Percentiles rank a stretch among this genome's conserved stretches.
These are phyloP conservation scores for Arrhopalites spinosus DNA, from an alignment of 2,888 invertebrate genomes.

Conservation along the genomic window DNA sequence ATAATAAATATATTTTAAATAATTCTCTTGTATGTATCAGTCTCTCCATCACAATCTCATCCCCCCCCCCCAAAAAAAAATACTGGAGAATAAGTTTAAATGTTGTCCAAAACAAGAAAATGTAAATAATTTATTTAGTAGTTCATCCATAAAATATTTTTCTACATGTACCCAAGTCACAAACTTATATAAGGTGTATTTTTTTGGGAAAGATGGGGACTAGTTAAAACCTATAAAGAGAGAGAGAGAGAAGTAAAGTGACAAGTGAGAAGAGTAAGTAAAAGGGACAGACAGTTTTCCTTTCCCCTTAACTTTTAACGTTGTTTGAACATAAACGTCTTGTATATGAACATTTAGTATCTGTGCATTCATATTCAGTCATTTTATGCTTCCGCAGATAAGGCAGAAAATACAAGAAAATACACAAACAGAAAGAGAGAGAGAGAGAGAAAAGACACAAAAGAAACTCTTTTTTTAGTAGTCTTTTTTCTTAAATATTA, in stretches of 20 bases:
- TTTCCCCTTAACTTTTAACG: too few species aligned
- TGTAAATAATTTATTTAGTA: conserved; percentile 28
- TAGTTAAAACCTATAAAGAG: too few species aligned
- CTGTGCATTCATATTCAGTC: conserved; percentile 19
- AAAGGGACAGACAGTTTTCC: too few species aligned
- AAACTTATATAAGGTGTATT: too few species aligned
- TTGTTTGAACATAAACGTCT: conserved; percentile 10
- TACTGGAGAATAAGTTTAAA: neutral
- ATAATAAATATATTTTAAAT: too few species aligned
- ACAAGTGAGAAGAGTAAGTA: too few species aligned
- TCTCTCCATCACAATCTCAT: too few species aligned
- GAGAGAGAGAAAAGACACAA: neutral
- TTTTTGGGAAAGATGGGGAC: too few species aligned
- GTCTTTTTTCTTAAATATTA: neutral
- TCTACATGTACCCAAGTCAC: too few species aligned
- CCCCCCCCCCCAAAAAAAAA: too few species aligned
- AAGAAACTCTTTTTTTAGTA: conserved; percentile 6
- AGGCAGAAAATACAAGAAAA: neutral
- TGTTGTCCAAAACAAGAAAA: neutral
- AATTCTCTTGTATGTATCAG: too few species aligned
- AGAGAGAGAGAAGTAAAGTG: too few species aligned
- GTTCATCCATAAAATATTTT: conserved; percentile 28
- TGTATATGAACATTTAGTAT: conserved; percentile 15
- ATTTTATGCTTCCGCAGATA: neutral
- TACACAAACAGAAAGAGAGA: neutral